Conservation (phyloP, 2,113 vertebrate species). For the Psittacula cyanocephala region DNA sequence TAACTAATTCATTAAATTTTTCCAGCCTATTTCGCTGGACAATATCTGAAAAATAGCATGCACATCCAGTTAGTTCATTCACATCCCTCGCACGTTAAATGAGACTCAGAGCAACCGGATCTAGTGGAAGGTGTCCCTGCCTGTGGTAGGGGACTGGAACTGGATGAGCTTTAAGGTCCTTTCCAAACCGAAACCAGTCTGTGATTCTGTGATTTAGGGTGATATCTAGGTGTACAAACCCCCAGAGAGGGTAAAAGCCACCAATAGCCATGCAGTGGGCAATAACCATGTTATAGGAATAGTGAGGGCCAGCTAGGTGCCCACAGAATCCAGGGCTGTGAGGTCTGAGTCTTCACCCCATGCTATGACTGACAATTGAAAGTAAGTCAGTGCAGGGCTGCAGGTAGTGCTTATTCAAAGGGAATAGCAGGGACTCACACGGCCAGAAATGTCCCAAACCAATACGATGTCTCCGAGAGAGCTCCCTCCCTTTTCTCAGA, state of each 20-base stretch:
- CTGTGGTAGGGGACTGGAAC: background rate
- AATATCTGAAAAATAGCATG: background rate
- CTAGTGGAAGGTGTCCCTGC: background rate
- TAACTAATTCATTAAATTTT: background rate
- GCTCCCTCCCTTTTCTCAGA: background rate
- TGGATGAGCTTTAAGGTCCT: background rate
- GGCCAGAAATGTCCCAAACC: background rate
- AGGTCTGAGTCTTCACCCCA: rapidly evolving
- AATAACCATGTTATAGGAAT: background rate
- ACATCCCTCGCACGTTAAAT: background rate
- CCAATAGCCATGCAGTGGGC: background rate
- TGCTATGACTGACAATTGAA: background rate
- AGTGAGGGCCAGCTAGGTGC: background rate
- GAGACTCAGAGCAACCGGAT: background rate
- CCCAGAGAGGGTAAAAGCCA: background rate
- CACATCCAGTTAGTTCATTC: background rate
- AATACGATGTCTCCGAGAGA: rapidly evolving
- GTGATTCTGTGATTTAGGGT: background rate
- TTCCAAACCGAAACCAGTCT: background rate
- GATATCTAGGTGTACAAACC: background rate
- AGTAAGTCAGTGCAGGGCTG: rapidly evolving
- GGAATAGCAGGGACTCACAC: rapidly evolving
- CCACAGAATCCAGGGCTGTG: background rate
- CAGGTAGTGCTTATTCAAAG: rapidly evolving
- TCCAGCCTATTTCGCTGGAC: background rate